Conservation (phyloP, 2,113 vertebrate genomes). For the Cynopterus brachyotis region DNA sequence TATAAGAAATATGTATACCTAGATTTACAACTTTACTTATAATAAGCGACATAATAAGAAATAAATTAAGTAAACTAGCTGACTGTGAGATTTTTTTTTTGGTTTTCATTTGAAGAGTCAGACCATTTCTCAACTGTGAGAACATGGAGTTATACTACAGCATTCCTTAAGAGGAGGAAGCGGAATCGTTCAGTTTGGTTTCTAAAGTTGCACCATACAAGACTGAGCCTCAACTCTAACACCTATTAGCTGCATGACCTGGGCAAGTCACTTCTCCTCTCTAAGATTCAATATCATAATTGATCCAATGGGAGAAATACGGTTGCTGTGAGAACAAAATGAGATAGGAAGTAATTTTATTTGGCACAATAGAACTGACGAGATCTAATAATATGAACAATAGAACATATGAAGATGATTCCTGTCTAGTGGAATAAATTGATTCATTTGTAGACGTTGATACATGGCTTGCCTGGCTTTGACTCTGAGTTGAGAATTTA, state of each 20-base stretch:
- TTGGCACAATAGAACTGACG: neutral
- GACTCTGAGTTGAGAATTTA: neutral
- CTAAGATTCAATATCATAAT: neutral
- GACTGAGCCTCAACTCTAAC: neutral
- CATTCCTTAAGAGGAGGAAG: neutral
- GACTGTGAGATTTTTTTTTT: neutral
- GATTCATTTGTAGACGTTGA: neutral
- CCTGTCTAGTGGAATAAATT: neutral
- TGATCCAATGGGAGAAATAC: neutral
- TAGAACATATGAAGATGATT: neutral
- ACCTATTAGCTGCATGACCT: neutral
- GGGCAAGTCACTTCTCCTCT: neutral
- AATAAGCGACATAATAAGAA: conserved; percentile 14
- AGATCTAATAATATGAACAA: neutral
- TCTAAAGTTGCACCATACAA: neutral
- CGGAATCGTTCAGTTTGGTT: neutral
- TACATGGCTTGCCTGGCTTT: neutral
- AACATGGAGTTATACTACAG: too few relatives aligned
- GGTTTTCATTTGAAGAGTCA: neutral
- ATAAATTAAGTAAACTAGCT: neutral
- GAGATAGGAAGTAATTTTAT: neutral
- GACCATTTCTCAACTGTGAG: neutral
- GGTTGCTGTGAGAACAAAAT: neutral
- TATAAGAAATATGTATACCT: neutral
- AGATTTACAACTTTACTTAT: neutral